Base-by-base conservation (phyloP, 2,113 vertebrate genomes). In the Limnothrissa miodon region DNA sequence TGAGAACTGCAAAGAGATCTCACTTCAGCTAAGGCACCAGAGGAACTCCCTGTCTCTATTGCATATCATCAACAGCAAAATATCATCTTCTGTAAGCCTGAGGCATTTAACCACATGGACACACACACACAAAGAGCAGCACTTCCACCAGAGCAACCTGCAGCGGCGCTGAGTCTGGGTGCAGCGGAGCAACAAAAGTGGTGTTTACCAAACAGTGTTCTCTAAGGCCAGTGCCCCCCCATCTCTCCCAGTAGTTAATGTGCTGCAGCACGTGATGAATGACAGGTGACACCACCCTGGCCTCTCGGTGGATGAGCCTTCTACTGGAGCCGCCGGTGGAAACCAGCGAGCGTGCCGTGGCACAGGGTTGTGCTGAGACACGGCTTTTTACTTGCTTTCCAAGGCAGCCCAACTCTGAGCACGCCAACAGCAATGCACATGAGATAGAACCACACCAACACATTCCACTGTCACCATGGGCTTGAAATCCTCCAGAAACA, bases 401-500 rank as follows among this genome's bases (percentile, higher is more conserved):
- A 21, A 53, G 19, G 51, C 51, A 23, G 21, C 51, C 21, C 21
- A 53, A 21, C 51, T 53, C 10, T 10, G 9, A 33, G 11, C 25
- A 70, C 62, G 17, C 29, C 10, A 29, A 70, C 62, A 70, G 0
- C 4, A 9, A 87, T 39, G 39, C 80, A 84, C 10, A 83, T 78
- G 86, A 74, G n/a, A 83, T 44, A 78, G 45, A 29, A 78, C 83
- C 79, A 82, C 62, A 89, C 86, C 84, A 29, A 33, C 62, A 70
- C 29, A 36, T 23, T 17, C 21, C 21, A 53, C 51, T 53, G n/a
- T 53, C 3, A 19, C 51, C 0, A 53, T 19, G 0, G 4, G 0
- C 51, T 23, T 48, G 13, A 17, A 53, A 53, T 53, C 51, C 51
- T 19, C 19, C 17, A 53, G 51, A 53, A 21, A 53, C 51, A 48